Evolutionary conservation across 2,797 vertebrate genomes (phyloP).

Genomic region (Leuciscus waleckii): DNA sequence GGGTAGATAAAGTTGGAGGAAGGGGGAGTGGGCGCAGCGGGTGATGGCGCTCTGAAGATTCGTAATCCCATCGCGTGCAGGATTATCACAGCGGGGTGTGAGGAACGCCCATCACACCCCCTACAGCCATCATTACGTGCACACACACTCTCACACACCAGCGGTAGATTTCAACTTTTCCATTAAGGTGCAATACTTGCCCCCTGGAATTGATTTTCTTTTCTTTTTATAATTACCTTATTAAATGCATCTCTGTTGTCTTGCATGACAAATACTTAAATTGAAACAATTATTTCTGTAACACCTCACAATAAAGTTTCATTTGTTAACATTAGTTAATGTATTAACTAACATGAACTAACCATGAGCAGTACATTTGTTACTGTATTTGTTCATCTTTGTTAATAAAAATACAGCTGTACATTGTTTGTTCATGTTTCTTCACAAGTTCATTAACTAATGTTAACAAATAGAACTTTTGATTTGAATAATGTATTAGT

Average conservation of each 20-base stretch:
- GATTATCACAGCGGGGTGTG: constrained; percentile 77
- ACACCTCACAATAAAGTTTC: no score
- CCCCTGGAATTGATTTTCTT: no score
- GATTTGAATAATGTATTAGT: no score
- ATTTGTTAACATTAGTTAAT: no score
- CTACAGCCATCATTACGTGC: constrained; percentile 2
- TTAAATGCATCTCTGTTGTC: background rate
- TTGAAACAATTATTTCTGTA: no score
- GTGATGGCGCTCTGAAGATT: constrained; percentile 74
- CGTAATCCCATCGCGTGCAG: constrained; percentile 75
- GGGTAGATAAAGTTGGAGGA: constrained; percentile 24
- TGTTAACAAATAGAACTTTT: no score
- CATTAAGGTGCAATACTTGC: background rate
- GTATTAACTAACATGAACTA: no score
- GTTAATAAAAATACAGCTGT: no score
- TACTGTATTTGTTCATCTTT: no score
- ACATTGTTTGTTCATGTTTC: no score
- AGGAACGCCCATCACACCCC: constrained; percentile 27
- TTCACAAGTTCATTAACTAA: no score
- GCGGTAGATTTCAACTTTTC: background rate
- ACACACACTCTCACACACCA: constrained; percentile 17
- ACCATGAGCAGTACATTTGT: no score
- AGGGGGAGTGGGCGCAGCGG: constrained; percentile 69
- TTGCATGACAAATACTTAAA: background rate
- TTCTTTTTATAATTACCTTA: background rate